Percentiles rank a stretch among this genome's conserved stretches.
Conservation (phyloP, 1,140 invertebrate species). For the Papilio glaucus region DNA sequence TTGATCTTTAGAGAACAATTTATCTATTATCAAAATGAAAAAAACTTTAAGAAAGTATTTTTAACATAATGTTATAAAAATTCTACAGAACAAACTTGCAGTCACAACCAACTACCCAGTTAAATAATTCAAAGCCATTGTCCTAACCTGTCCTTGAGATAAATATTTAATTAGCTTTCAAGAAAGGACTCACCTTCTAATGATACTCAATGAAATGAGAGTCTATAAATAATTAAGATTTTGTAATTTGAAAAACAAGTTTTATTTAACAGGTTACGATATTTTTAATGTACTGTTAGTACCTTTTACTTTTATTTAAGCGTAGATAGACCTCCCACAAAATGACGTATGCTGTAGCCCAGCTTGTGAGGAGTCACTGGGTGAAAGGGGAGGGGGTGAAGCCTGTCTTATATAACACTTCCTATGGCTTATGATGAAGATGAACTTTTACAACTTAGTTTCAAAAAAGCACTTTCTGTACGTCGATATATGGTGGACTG, state of each 20-base stretch:
- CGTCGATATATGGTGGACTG: no score
- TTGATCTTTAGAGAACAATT: not conserved
- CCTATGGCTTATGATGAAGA: no score
- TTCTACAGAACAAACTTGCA: not conserved
- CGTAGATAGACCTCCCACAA: no score
- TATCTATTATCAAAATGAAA: not conserved
- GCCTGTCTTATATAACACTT: no score
- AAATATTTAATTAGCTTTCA: constrained; percentile 18
- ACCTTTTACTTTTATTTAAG: no score
- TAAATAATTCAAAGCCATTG: constrained; percentile 19
- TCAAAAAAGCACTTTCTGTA: no score
- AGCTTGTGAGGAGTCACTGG: no score
- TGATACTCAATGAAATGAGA: no score
- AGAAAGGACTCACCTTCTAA: constrained; percentile 9
- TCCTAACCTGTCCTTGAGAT: constrained; percentile 1
- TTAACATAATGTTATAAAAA: not conserved
- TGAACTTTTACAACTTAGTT: no score
- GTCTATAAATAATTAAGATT: not conserved
- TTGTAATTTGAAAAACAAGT: not conserved
- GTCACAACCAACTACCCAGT: not conserved
- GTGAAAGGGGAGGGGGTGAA: no score
- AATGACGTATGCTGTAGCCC: no score
- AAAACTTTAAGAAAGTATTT: not conserved
- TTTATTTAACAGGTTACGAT: not conserved
- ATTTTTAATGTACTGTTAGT: no score